These are phyloP conservation scores for Chironomus tepperi DNA, from an alignment of 1,140 invertebrate genomes.

Conservation along the genomic window DNA sequence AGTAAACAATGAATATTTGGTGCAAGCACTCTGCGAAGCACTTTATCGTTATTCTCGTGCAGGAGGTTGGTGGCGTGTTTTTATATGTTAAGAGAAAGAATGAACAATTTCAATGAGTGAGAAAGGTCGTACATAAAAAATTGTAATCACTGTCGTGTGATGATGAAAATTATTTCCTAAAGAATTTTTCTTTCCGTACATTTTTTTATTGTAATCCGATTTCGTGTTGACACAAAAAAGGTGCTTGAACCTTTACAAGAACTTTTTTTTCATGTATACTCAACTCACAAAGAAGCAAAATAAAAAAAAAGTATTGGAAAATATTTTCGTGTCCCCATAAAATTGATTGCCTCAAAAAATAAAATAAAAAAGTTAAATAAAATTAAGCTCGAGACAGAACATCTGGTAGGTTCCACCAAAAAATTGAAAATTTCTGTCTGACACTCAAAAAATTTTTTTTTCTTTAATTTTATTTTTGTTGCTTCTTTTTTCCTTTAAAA, in stretches of 20 bases:
- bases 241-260: constrained; percentile 14
- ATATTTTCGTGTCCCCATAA: constrained; percentile 19
- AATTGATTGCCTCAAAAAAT: constrained; percentile 11
- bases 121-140: not conserved
- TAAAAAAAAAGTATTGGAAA: not conserved
- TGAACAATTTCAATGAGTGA: not conserved
- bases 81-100: not conserved
- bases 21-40: constrained; percentile 37
- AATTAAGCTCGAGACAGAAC: constrained; percentile 12
- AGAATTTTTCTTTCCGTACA: constrained; percentile 1
- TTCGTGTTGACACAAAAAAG: not conserved
- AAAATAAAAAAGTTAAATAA: constrained; percentile 15
- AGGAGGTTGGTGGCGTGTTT: constrained; percentile 21
- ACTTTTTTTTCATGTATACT: not conserved
- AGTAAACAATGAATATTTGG: constrained; percentile 32
- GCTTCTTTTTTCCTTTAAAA: not conserved
- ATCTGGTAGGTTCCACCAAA: constrained; percentile 15
- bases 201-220: not conserved
- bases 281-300: not conserved
- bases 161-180: not conserved
- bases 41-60: constrained; percentile 29
- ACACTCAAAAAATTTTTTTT: not conserved
- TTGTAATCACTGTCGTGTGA: constrained; percentile 11
- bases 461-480: not conserved
- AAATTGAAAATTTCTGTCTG: not conserved